Evolutionary conservation across 1,140 invertebrate genomes (phyloP).

Genomic region (Magallana angulata): DNA sequence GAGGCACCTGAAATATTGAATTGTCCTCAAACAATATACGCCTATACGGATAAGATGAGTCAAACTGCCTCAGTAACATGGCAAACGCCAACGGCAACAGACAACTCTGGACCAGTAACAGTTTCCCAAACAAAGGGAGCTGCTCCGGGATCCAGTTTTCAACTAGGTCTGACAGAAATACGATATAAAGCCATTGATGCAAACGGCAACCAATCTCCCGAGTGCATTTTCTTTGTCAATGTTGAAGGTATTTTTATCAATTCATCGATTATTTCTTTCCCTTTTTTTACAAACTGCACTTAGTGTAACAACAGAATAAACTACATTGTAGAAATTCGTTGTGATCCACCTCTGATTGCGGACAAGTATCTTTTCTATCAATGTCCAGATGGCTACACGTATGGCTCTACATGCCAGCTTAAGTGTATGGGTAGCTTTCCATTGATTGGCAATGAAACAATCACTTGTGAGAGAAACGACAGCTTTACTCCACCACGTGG

Average conservation of each 20-base stretch:
- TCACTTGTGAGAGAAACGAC: slow-evolving; percentile 48
- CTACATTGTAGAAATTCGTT: slow-evolving; percentile 34
- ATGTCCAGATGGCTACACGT: slow-evolving; percentile 35
- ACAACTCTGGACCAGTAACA: slow-evolving; percentile 35
- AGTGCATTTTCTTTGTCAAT: slow-evolving; percentile 32
- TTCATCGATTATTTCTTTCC: no score
- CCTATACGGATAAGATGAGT: slow-evolving; percentile 23
- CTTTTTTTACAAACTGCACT: no score
- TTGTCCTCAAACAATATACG: slow-evolving; percentile 25
- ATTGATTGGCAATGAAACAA: slow-evolving; percentile 44
- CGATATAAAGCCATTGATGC: slow-evolving; percentile 25
- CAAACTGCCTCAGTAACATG: background rate
- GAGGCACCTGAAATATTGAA: slow-evolving; percentile 39
- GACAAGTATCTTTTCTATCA: slow-evolving; percentile 25
- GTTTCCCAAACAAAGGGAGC: slow-evolving; percentile 12
- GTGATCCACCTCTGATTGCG: slow-evolving; percentile 38
- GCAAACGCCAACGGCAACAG: background rate
- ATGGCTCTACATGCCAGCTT: slow-evolving; percentile 40
- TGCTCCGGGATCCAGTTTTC: background rate
- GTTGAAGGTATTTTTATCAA: slow-evolving; percentile 29
- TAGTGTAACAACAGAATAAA: no score
- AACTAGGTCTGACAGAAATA: slow-evolving; percentile 14
- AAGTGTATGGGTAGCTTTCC: slow-evolving; percentile 49
- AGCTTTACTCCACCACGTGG: background rate
- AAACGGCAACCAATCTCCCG: background rate